Evolutionary conservation across 2,797 vertebrate species (phyloP).

Genomic region (Hipposideros larvatus): DNA sequence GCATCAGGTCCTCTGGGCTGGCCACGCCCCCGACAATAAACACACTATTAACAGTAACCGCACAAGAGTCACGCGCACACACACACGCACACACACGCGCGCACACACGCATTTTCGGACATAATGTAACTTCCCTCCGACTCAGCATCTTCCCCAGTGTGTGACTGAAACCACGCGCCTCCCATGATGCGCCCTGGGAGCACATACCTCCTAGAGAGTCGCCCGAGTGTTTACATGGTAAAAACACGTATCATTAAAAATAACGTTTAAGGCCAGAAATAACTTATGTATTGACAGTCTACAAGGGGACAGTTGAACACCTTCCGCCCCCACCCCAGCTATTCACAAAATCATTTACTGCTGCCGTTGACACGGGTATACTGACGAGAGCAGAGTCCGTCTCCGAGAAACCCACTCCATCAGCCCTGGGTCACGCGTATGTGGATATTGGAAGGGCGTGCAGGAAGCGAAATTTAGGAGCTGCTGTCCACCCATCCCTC

Average conservation of each 20-base stretch:
- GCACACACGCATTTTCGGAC: background rate
- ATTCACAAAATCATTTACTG: conserved; percentile 78
- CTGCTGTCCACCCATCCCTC: background rate
- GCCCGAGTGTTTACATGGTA: conserved; percentile 62
- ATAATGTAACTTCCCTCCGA: conserved; percentile 60
- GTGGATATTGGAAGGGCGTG: accelerated
- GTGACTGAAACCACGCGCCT: conserved; percentile 59
- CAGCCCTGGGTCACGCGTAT: background rate
- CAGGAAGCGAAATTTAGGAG: background rate
- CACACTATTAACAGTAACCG: background rate
- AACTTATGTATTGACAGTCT: conserved; percentile 66
- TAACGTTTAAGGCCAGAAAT: conserved; percentile 64
- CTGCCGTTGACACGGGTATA: conserved; percentile 85
- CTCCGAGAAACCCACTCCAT: conserved; percentile 60
- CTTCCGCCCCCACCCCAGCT: conserved; percentile 56
- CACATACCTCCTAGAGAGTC: background rate
- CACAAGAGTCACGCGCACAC: accelerated
- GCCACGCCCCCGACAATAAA: conserved; percentile 26
- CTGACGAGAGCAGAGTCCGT: conserved; percentile 74
- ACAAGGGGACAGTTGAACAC: conserved; percentile 73
- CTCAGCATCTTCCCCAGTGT: background rate
- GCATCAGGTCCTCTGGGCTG: background rate
- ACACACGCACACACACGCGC: accelerated
- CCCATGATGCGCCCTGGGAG: conserved; percentile 56
- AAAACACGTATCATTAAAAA: conserved; percentile 73